phyloP scores from a whole-genome alignment of 2,888 invertebrate species.

The Nipponacmea schrenckii region DNA sequence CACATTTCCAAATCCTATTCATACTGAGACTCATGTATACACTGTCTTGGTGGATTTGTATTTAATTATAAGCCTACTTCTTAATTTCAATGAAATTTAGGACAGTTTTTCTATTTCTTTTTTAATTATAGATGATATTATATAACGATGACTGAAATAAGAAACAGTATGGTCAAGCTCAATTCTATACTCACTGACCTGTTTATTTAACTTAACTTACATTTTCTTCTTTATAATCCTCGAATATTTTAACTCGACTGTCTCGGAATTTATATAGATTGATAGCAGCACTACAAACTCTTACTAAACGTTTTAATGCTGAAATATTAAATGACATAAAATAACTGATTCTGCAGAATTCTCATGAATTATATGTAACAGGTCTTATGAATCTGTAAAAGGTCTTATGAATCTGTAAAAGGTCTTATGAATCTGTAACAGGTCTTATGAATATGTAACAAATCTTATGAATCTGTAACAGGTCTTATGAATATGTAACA shows the following conservation, averaged over 20 bases:
- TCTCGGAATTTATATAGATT: conserved; percentile 44
- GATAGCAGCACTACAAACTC: conserved; percentile 47
- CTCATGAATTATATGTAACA: neutral
- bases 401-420: no score
- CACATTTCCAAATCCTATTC: neutral
- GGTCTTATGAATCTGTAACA: neutral
- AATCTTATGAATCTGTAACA: no score
- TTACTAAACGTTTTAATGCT: conserved; percentile 40
- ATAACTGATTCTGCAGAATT: neutral
- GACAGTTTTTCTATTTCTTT: no score
- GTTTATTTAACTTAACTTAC: conserved; percentile 33
- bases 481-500: no score
- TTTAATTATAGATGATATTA: neutral
- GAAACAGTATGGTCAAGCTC: neutral
- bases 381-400: no score
- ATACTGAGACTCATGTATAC: conserved; percentile 9
- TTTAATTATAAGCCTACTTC: no score
- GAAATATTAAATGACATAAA: conserved; percentile 22
- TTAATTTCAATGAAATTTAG: no score
- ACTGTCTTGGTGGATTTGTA: conserved; percentile 16
- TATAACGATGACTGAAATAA: neutral
- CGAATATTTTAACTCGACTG: conserved; percentile 35
- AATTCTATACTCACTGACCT: neutral
- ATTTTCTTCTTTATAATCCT: conserved; percentile 37
- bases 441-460: neutral